A percentile compares a stretch with the other conserved stretches of the same genome.
Evolutionary conservation across 2,888 invertebrate genomes (phyloP).

Genomic region (Perizoma affinitatum): DNA sequence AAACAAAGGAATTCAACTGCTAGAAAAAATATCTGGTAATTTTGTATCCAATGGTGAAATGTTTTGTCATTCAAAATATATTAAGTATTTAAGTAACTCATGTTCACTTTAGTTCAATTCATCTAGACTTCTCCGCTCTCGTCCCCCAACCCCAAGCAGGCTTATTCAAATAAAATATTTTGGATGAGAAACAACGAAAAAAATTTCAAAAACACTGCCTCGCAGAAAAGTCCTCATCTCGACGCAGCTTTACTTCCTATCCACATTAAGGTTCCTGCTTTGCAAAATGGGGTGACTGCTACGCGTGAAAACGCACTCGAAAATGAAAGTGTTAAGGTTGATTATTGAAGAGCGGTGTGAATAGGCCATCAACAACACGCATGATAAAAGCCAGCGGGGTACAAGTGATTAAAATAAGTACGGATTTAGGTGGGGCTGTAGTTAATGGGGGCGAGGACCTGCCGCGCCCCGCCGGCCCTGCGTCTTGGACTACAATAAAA

Average conservation of each 20-base stretch:
- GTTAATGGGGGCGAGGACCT: constrained; percentile 56
- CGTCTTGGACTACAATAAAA: constrained; percentile 43
- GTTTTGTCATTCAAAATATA: too few relatives aligned
- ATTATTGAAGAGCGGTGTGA: constrained; percentile 39
- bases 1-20: too few relatives aligned
- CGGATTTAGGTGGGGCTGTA: constrained; percentile 74
- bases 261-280: constrained; percentile 54
- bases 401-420: constrained; percentile 80
- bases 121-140: too few relatives aligned
- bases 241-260: constrained; percentile 52
- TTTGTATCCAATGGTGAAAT: too few relatives aligned
- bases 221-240: constrained; percentile 46
- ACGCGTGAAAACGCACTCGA: constrained; percentile 45
- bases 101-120: too few relatives aligned
- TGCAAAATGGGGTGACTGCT: constrained; percentile 41
- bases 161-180: not conserved
- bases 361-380: constrained; percentile 63
- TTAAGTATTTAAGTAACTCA: too few relatives aligned
- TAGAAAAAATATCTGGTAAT: too few relatives aligned
- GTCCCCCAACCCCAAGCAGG: too few relatives aligned
- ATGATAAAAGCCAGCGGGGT: constrained; percentile 73
- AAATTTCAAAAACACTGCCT: constrained; percentile 46
- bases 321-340: constrained; percentile 40
- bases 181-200: constrained; percentile 14
- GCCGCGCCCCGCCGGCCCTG: constrained; percentile 57